Percentiles rank a stretch among this genome's conserved stretches.
Evolutionary conservation across 2,888 invertebrate species (phyloP).

Genomic region (Eremobia ochroleuca): DNA sequence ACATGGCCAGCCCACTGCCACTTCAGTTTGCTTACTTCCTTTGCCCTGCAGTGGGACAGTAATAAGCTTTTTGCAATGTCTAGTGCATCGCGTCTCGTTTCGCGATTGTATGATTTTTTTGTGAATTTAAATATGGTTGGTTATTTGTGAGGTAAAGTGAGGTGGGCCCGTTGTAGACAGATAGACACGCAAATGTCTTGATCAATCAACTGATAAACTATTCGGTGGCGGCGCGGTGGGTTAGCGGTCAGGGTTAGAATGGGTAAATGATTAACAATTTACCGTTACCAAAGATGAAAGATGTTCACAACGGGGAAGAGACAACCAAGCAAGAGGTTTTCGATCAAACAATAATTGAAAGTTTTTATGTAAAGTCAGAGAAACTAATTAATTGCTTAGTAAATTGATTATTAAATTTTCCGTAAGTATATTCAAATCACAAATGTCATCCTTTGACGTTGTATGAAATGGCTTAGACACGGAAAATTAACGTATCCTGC

Average conservation of each 20-base stretch:
- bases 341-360: too few species aligned
- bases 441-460: not conserved
- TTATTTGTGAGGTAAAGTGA: not conserved
- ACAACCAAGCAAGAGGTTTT: not conserved
- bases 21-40: too few species aligned
- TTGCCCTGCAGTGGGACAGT: not conserved
- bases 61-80: too few species aligned
- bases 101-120: not conserved
- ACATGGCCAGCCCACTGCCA: too few species aligned
- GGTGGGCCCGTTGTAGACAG: not conserved
- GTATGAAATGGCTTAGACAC: not conserved
- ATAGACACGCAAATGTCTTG: not conserved
- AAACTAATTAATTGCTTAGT: too few species aligned
- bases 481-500: not conserved
- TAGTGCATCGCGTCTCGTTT: not conserved
- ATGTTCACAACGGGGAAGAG: not conserved
- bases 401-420: too few species aligned
- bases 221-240: conserved; percentile 1
- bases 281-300: not conserved
- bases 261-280: not conserved
- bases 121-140: not conserved
- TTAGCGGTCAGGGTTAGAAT: conserved; percentile 3
- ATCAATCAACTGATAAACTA: conserved; percentile 8
- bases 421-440: not conserved
- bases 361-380: too few species aligned